Conservation (phyloP, 2,797 vertebrate species). For the Rachycentron canadum region DNA sequence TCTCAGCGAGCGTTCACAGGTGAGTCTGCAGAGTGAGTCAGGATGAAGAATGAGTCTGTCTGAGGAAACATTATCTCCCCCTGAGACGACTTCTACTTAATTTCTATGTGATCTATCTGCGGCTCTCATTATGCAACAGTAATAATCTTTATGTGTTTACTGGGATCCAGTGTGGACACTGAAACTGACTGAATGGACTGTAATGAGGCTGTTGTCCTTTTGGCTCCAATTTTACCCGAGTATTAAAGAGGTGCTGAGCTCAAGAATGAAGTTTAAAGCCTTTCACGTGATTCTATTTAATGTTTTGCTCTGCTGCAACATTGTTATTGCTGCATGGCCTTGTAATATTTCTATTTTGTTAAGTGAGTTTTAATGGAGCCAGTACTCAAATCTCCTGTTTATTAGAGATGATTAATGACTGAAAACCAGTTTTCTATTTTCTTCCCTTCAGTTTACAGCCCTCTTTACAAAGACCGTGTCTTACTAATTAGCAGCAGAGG, state of each 20-base stretch:
- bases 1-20: conserved; percentile 12
- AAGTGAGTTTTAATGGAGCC: conserved; percentile 37
- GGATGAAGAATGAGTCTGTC: conserved; percentile 18
- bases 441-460: conserved; percentile 7
- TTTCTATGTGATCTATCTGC: conserved; percentile 24
- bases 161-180: conserved; percentile 10
- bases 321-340: not conserved
- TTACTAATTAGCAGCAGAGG: not conserved
- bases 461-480: not conserved
- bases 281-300: conserved; percentile 9
- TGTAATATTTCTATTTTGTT: conserved; percentile 29
- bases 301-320: not conserved
- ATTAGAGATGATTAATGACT: conserved; percentile 14
- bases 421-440: conserved; percentile 8
- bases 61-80: conserved; percentile 11
- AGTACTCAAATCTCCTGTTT: not conserved
- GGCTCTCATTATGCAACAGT: conserved; percentile 3
- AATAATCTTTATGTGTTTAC: conserved; percentile 48
- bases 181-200: conserved; percentile 8
- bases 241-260: conserved; percentile 29
- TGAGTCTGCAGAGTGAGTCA: not conserved
- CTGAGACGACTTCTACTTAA: not conserved
- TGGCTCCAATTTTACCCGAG: conserved; percentile 9
- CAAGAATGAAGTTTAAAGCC: conserved; percentile 1
- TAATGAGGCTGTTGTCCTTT: conserved; percentile 16